Base-by-base conservation (phyloP, 2,113 vertebrate genomes). In the Puntigrus tetrazona region DNA sequence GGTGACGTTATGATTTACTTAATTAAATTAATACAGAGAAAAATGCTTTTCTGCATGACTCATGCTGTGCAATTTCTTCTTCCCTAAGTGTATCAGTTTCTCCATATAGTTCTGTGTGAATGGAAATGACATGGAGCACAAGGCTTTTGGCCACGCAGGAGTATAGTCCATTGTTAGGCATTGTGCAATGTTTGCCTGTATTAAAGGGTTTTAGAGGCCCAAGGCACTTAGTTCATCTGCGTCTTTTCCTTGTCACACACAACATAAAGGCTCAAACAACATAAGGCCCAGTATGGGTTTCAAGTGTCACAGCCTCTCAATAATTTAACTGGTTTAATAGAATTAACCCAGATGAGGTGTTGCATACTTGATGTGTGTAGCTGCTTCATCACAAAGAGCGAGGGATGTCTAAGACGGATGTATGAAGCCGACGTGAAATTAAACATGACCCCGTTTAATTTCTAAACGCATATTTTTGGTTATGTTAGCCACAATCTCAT, bases 31-130 rank as follows among this genome's bases (percentile, higher is more conserved):
- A 59, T 61, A 41, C 6, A 38, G n/a, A 59, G 10, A 22, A 47
- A 41, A 86, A 88, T 89, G 81, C 65, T 65, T 50, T 63, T 79
- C 13, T 87, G 84, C 81, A 86, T 86, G 85, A 55, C 73, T 78
- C 87, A 86, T 85, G 86, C 59, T 86, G 84, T 87, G 3, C 88
- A 86, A 89, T 89, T 87, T 85, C 25, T 47, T 70, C 13, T 81
- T 59, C 70, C 78, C 57, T 90, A 86, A 87, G 87, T 83, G 74
- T 70, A 72, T 86, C 79, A 87, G 67, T 82, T 78, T 38, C 57
- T 88, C 72, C 36, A 52, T 69, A 86, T 65, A 77, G 20, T 20
- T 16, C 20, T 59, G 6, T 29, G 72, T 52, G 34, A 57, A 55
- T 52, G 38, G 65, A 47, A 73, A 16, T n/a, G n/a, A 43, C 38